phyloP scores from a whole-genome alignment of 2,888 invertebrate genomes.

The Cylloceria caligata region DNA sequence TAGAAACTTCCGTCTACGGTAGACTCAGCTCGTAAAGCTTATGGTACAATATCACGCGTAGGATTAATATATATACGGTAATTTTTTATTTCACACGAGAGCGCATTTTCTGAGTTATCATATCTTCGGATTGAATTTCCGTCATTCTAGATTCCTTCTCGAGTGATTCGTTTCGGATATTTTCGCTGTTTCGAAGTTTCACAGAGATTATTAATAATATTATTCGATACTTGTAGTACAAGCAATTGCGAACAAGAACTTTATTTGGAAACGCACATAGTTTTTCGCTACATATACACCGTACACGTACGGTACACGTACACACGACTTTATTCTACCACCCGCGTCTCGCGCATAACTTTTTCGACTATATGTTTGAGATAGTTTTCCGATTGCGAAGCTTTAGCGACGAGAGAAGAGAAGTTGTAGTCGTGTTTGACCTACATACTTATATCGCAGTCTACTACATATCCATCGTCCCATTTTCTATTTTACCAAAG shows the following conservation, averaged over 20 bases:
- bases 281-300: background rate
- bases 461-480: background rate
- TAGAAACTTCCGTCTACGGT: conserved; percentile 44
- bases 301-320: background rate
- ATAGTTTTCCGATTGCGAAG: conserved; percentile 22
- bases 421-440: background rate
- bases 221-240: too few species aligned
- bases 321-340: background rate
- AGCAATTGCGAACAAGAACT: too few species aligned
- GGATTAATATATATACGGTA: conserved; percentile 27
- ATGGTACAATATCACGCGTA: conserved; percentile 54
- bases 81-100: conserved; percentile 18
- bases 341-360: conserved; percentile 7
- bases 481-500: conserved; percentile 17
- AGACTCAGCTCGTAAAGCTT: conserved; percentile 32
- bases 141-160: background rate
- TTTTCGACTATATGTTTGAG: conserved; percentile 8
- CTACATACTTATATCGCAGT: conserved; percentile 9
- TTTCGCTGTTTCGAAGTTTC: background rate
- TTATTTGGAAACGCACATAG: background rate
- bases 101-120: conserved; percentile 19
- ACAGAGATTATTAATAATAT: too few species aligned
- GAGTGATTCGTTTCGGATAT: background rate
- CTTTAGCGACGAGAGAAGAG: background rate
- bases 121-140: background rate